Conservation (phyloP, 2,888 invertebrate species). For the Agrotis segetum region DNA sequence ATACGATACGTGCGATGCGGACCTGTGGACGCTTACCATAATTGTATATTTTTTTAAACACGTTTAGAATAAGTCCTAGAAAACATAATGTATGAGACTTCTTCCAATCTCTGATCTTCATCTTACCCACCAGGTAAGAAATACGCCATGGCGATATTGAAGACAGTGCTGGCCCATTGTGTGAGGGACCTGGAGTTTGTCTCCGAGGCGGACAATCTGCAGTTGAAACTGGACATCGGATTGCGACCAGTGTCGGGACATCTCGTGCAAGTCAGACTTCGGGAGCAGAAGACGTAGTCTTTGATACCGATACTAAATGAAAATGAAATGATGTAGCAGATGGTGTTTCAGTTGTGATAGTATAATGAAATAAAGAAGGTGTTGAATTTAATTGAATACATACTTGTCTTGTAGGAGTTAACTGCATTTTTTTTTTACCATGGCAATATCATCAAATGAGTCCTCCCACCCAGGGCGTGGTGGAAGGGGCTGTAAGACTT, state of each 20-base stretch:
- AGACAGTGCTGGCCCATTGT: conserved; percentile 76
- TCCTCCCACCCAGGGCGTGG: no score
- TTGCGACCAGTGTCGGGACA: conserved; percentile 74
- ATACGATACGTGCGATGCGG: no score
- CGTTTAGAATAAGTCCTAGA: no score
- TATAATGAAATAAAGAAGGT: not conserved
- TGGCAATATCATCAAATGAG: no score
- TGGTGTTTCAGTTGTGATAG: not conserved
- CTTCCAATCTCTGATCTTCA: not conserved
- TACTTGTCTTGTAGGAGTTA: no score
- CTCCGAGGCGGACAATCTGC: conserved; percentile 73
- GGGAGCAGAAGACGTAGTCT: conserved; percentile 23
- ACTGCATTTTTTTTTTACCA: no score
- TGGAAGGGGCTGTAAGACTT: no score
- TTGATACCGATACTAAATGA: not conserved
- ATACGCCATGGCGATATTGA: conserved; percentile 79
- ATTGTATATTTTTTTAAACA: no score
- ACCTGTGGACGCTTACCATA: no score
- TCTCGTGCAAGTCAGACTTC: conserved; percentile 69
- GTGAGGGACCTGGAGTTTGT: conserved; percentile 74
- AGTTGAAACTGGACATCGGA: conserved; percentile 74
- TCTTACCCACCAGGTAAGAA: conserved; percentile 73
- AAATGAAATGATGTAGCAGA: not conserved
- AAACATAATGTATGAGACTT: not conserved
- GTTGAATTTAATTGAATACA: not conserved